Evolutionary conservation across 37 sponge, comb jelly and placozoan species (phyloP), one percentile per base, ranked within the genome.

Genomic region (Eunapius fragilis): DNA sequence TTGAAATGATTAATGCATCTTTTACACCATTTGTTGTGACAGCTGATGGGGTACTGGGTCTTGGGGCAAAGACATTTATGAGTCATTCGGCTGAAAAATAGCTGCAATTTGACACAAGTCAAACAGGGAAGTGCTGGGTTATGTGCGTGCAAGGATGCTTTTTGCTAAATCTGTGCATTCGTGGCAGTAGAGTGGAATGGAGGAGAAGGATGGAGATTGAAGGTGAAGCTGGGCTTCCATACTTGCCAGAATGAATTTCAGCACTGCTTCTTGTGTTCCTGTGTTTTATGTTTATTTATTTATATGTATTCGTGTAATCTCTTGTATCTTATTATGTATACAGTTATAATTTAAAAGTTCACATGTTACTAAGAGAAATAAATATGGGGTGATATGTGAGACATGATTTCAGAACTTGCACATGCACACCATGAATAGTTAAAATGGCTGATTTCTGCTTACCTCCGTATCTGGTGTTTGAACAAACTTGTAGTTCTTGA

Each of bases 391-490:
- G n/a, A n/a, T n/a, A n/a, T n/a, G n/a, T n/a, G n/a, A n/a, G n/a
- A n/a, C n/a, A n/a, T n/a, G n/a, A n/a, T n/a, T 45, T 45, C 9
- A 11, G 47, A 9, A 58, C 58, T 13, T 58, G 58, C 14, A 58
- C 58, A 13, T 58, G 58, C 58, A 58, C 58, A 58, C 58, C 7
- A 58, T 11, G 1, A 58, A 1, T 58, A 19, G 17, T 17, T 45
- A 45, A 19, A 17, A 17, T 10, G 14, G 58, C 0, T 11, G 7
- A 58, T 19, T 58, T 58, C 22, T 58, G 10, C 82, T 72, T 41
- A 86, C 90, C 86, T 90, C 90, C 31, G 90, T 90, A 49, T 85
- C 90, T n/a, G 82, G 82, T n/a, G 83, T 58, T 38, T 79, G 76
- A 37, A 78, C 83, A 78, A 91, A 80, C 7, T 70, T 30, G 82